Conservation (phyloP, 2,797 vertebrate genomes). For the Momotus momota region DNA sequence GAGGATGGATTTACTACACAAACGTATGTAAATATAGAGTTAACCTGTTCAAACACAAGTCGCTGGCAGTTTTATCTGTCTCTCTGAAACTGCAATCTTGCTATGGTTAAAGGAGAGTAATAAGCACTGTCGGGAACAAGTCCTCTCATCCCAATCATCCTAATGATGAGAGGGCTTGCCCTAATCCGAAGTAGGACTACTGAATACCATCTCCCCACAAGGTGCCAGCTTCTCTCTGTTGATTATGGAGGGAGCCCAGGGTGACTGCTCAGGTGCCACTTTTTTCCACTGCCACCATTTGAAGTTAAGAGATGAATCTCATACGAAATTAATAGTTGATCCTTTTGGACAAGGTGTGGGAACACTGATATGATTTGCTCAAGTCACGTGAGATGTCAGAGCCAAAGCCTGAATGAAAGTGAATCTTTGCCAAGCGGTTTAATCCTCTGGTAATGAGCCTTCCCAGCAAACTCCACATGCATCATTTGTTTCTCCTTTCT, state of each 20-base stretch:
- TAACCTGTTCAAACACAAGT: not conserved
- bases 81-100: not conserved
- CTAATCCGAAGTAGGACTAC: not conserved
- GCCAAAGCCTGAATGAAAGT: not conserved
- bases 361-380: not conserved
- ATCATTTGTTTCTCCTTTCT: not conserved
- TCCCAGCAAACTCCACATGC: rapidly evolving
- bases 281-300: not conserved
- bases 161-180: not conserved
- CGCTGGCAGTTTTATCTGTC: not conserved
- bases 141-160: not conserved
- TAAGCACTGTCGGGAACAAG: not conserved
- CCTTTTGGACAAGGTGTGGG: not conserved
- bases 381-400: not conserved
- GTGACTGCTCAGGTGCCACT: not conserved
- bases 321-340: not conserved
- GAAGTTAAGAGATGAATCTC: not conserved
- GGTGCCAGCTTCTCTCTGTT: not conserved
- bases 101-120: not conserved
- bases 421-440: not conserved
- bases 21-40: not conserved
- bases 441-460: not conserved
- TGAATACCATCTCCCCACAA: not conserved
- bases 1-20: not conserved
- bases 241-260: not conserved